Conservation (phyloP, 2,888 invertebrate species). For the Coleophora flavipennella region DNA sequence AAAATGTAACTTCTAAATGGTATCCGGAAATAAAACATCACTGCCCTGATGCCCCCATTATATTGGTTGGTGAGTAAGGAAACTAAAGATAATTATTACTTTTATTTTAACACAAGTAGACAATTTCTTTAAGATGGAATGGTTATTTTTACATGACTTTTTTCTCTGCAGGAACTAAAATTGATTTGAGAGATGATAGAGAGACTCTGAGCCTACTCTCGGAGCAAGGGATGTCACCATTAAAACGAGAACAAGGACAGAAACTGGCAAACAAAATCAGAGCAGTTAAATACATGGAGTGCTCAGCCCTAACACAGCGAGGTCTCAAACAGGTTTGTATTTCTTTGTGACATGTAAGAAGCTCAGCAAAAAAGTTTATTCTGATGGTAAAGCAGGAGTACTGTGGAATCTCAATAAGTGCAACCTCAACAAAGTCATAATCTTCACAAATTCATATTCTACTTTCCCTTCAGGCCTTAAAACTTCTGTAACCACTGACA, state of each 20-base stretch:
- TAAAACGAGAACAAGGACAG: slow-evolving; percentile 98
- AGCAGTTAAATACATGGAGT: slow-evolving; percentile 99
- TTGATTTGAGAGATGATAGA: slow-evolving; percentile 97
- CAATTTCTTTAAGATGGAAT: neutral
- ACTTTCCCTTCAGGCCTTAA: no score
- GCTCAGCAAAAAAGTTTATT: no score
- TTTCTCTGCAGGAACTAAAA: slow-evolving; percentile 88
- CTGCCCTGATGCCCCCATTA: slow-evolving; percentile 99
- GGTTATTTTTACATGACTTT: neutral
- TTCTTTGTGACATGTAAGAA: neutral
- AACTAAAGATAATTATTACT: neutral
- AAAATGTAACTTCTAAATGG: slow-evolving; percentile 99
- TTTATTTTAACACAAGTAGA: neutral
- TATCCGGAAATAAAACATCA: slow-evolving; percentile 99
- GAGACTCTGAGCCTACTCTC: slow-evolving; percentile 93
- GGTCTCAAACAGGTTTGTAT: slow-evolving; percentile 88
- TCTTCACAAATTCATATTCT: no score
- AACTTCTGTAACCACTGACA: no score
- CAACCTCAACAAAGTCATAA: no score
- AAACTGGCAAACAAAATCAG: slow-evolving; percentile 98
- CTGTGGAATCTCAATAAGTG: no score
- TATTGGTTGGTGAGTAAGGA: slow-evolving; percentile 89
- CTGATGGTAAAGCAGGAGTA: no score
- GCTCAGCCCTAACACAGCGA: slow-evolving; percentile 98
- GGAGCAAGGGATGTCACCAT: slow-evolving; percentile 95